Conservation (phyloP, 2,797 vertebrate species). For the Hippoglossus hippoglossus region DNA sequence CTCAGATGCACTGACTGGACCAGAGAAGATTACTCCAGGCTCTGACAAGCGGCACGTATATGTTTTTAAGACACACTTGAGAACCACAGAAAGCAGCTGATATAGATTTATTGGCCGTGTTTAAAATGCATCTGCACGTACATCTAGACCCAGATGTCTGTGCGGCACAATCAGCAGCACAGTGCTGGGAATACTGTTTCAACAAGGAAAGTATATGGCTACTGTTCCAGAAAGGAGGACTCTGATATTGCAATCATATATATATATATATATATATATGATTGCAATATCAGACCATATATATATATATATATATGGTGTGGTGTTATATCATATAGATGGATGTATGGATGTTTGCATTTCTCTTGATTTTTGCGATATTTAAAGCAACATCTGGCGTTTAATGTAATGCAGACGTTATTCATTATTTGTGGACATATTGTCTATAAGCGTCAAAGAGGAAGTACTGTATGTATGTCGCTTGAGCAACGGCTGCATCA, state of each 20-base stretch:
- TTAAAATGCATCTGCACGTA: conserved; percentile 70
- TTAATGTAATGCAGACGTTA: conserved; percentile 39
- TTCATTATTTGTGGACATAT: conserved; percentile 27
- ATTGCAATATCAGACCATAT: too few relatives aligned
- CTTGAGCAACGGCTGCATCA: conserved; percentile 14
- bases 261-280: conserved; percentile 15
- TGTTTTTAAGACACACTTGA: conserved; percentile 73
- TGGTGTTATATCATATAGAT: too few relatives aligned
- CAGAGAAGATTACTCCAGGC: conserved; percentile 54
- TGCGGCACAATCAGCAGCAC: conserved; percentile 56
- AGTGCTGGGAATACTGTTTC: conserved; percentile 52
- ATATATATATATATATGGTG: not conserved
- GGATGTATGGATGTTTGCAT: not conserved
- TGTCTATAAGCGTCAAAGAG: conserved; percentile 7
- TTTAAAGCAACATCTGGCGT: conserved; percentile 35
- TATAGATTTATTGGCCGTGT: conserved; percentile 68
- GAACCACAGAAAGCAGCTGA: conserved; percentile 61
- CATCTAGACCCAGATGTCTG: conserved; percentile 57
- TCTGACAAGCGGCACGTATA: conserved; percentile 63
- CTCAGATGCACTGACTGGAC: conserved; percentile 28
- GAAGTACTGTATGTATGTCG: conserved; percentile 6
- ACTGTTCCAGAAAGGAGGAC: conserved; percentile 54
- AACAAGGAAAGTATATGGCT: conserved; percentile 40
- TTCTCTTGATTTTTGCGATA: not conserved
- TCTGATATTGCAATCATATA: conserved; percentile 47